These are phyloP conservation scores for Setipinna tenuifilis DNA, from an alignment of 2,797 vertebrate species.

Conservation along the genomic window DNA sequence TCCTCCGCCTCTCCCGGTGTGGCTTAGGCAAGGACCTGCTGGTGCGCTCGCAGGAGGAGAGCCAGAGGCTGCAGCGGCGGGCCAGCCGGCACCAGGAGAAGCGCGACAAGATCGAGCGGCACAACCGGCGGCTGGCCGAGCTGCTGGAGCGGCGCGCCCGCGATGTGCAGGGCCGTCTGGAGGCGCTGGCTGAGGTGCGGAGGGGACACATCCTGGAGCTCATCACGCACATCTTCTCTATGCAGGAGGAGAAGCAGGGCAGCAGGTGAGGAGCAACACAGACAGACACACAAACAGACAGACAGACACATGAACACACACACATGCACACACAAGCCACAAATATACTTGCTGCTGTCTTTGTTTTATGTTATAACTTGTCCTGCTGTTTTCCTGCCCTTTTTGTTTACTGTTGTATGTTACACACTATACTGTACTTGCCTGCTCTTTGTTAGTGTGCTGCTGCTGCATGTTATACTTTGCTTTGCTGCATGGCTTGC, in stretches of 20 bases:
- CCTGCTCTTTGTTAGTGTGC: too few species aligned
- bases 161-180: conserved; percentile 80
- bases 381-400: too few species aligned
- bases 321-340: too few species aligned
- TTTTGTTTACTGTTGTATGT: too few species aligned
- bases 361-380: too few species aligned
- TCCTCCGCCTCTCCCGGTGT: background rate
- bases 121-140: conserved; percentile 86
- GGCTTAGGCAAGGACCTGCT: conserved; percentile 82
- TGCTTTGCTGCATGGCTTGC: too few species aligned
- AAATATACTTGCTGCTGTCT: too few species aligned
- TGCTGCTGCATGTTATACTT: too few species aligned
- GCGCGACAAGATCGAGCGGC: conserved; percentile 91
- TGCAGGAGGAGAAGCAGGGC: conserved; percentile 88
- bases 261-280: conserved; percentile 75
- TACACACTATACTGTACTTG: too few species aligned
- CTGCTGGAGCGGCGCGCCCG: conserved; percentile 81
- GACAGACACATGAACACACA: conserved; percentile 58
- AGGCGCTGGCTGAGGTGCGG: conserved; percentile 80
- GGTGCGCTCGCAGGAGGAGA: conserved; percentile 85
- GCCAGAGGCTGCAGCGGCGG: conserved; percentile 86
- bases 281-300: background rate
- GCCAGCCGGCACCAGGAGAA: conserved; percentile 93
- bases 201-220: conserved; percentile 86
- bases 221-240: conserved; percentile 88